Conservation (phyloP, 2,113 vertebrate species). For the Notiomystis cincta region DNA sequence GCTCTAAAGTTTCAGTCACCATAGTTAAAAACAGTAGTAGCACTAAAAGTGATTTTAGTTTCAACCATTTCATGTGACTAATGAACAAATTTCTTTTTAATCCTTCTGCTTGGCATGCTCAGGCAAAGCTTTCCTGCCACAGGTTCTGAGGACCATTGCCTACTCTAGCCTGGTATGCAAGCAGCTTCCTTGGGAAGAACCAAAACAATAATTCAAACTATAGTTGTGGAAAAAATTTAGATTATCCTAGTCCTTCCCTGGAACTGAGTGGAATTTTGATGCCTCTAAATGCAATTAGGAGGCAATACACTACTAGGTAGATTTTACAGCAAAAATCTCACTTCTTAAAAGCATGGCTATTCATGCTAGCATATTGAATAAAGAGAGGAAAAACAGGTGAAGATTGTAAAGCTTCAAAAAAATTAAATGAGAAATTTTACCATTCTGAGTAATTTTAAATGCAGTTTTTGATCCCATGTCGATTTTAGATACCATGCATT, state of each 20-base stretch:
- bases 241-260: not conserved
- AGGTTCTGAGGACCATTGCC: not conserved
- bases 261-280: not conserved
- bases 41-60: not conserved
- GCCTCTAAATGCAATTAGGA: not conserved
- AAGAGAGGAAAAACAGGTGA: not conserved
- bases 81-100: not conserved
- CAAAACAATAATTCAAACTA: not conserved
- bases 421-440: not conserved
- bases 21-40: not conserved
- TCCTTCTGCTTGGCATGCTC: not conserved
- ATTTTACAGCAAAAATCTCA: not conserved
- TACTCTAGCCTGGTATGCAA: not conserved
- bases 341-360: not conserved
- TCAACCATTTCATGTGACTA: not conserved
- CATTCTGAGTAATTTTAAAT: not conserved
- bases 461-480: not conserved
- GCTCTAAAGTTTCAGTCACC: not conserved
- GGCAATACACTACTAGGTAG: not conserved
- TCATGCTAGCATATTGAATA: not conserved
- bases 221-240: not conserved
- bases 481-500: not conserved
- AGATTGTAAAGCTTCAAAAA: not conserved
- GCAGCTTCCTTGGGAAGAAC: not conserved
- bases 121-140: not conserved